phyloP scores from a whole-genome alignment of 2,113 vertebrate species.

The Sphaerodactylus townsendi region DNA sequence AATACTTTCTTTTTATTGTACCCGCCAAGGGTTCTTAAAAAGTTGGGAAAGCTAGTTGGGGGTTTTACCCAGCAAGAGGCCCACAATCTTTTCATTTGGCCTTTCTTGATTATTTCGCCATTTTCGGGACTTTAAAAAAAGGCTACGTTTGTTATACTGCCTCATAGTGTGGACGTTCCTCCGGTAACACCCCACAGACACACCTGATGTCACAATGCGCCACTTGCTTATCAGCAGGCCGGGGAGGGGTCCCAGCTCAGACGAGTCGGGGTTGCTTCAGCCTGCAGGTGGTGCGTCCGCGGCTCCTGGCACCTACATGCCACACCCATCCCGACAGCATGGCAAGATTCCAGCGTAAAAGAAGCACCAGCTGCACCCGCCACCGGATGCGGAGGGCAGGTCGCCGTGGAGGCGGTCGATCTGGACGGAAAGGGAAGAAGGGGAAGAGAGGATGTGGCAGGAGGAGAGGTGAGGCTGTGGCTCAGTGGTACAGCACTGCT shows the following conservation, averaged over 20 bases:
- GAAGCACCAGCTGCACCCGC: slow-evolving; percentile 6
- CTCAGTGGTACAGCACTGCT: no score
- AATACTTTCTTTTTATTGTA: no score
- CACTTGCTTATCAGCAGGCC: background rate
- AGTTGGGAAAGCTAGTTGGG: no score
- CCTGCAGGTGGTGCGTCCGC: background rate
- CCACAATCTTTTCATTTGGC: no score
- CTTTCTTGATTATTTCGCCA: background rate
- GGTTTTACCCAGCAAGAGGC: background rate
- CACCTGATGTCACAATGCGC: slow-evolving; percentile 1
- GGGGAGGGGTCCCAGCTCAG: background rate
- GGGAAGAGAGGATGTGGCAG: background rate
- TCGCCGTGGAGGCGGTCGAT: background rate
- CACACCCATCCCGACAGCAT: background rate
- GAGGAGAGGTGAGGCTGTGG: background rate
- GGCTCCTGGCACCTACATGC: background rate
- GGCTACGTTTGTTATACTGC: background rate
- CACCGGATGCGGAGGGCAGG: background rate
- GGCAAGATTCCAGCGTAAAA: slow-evolving; percentile 3
- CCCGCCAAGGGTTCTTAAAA: no score
- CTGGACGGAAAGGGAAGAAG: background rate
- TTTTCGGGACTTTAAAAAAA: background rate
- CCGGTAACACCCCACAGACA: background rate
- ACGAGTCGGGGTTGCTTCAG: background rate
- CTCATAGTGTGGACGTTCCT: background rate